phyloP scores from a whole-genome alignment of 2,797 vertebrate species.

The Calcarius lapponicus region DNA sequence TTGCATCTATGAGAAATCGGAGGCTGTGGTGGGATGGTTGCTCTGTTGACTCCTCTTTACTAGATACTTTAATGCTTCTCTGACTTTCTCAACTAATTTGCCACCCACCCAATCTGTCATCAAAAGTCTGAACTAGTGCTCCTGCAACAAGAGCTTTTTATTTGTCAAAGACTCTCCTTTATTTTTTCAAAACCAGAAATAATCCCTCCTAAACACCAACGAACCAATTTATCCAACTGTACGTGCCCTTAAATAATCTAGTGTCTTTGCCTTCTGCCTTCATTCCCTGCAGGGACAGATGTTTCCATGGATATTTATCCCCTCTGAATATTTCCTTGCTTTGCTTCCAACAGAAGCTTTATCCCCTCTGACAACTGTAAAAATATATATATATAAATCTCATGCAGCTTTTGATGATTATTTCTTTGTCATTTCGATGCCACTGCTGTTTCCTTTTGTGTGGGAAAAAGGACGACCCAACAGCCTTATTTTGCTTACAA shows the following conservation, averaged over 20 bases:
- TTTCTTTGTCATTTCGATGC: not conserved
- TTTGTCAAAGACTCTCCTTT: not conserved
- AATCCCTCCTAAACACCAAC: not conserved
- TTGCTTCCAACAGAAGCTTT: slow-evolving; percentile 3
- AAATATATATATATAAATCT: not conserved
- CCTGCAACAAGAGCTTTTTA: not conserved
- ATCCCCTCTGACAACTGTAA: not conserved
- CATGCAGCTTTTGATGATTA: not conserved
- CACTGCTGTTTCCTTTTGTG: not conserved
- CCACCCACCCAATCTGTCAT: not conserved
- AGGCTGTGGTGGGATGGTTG: not conserved
- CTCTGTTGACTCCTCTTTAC: not conserved
- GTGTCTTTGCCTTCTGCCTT: not conserved
- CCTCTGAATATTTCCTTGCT: not conserved
- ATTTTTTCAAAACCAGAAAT: not conserved
- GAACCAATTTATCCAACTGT: not conserved
- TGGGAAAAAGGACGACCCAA: not conserved
- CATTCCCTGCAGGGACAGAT: not conserved
- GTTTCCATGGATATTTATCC: slow-evolving; percentile 1
- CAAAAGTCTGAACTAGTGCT: not conserved
- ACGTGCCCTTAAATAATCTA: not conserved
- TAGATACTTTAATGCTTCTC: not conserved
- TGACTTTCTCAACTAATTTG: not conserved
- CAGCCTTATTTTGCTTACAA: not conserved
- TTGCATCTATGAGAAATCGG: not conserved